Percentiles rank a stretch among this genome's conserved stretches.
These are phyloP conservation scores for Eupeodes latifasciatus DNA, from an alignment of 2,888 invertebrate species.

Conservation along the genomic window DNA sequence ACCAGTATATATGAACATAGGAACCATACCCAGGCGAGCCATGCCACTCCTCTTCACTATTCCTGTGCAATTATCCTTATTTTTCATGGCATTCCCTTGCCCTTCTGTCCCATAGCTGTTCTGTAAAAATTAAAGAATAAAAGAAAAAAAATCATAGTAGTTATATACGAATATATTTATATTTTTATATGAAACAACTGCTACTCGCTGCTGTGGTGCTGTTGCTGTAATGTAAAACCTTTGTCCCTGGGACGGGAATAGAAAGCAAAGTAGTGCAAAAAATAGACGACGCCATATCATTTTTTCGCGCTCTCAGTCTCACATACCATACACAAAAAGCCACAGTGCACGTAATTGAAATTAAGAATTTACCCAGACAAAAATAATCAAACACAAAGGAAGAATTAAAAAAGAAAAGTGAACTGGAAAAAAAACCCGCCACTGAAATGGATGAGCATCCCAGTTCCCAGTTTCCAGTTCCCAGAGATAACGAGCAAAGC, in stretches of 20 bases:
- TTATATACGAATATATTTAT: not conserved
- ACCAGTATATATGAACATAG: too few species aligned
- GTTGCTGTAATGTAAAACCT: constrained; percentile 66
- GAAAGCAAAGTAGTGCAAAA: constrained; percentile 62
- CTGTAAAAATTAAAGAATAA: constrained; percentile 48
- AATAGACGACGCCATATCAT: constrained; percentile 55
- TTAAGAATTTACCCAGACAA: constrained; percentile 75
- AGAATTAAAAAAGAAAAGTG: constrained; percentile 32
- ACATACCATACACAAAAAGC: constrained; percentile 67
- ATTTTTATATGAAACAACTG: too few species aligned
- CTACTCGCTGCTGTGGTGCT: not conserved
- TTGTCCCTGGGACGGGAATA: constrained; percentile 66
- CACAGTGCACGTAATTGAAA: constrained; percentile 76
- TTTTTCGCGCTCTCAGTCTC: constrained; percentile 50
- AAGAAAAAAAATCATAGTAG: constrained; percentile 1
- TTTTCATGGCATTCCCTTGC: constrained; percentile 53
- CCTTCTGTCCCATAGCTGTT: constrained; percentile 5
- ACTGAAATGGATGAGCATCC: constrained; percentile 70
- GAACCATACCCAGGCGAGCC: too few species aligned
- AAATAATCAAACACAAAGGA: constrained; percentile 73
- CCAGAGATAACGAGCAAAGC: constrained; percentile 75
- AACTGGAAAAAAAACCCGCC: constrained; percentile 37
- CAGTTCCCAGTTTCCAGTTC: not conserved
- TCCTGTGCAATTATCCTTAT: constrained; percentile 71
- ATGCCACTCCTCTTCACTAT: constrained; percentile 53